Evolutionary conservation across 2,113 vertebrate species (phyloP).

Genomic region (Trichomycterus rosablanca): DNA sequence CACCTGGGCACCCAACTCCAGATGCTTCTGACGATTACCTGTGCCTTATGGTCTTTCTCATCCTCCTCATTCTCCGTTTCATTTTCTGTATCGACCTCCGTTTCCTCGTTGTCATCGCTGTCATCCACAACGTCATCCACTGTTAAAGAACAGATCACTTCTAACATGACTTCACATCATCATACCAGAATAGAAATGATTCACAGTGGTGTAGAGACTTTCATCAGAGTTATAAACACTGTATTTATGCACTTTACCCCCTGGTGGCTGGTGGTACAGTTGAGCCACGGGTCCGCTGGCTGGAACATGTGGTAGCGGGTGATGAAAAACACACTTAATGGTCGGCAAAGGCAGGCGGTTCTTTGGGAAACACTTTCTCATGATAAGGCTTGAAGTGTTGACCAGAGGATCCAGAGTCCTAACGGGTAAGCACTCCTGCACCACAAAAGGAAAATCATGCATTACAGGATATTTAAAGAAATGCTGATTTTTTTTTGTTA

Average conservation of each 20-base stretch:
- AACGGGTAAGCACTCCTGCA: conserved; percentile 89
- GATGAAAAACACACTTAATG: conserved; percentile 87
- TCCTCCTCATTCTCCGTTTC: conserved; percentile 86
- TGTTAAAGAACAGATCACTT: conserved; percentile 46
- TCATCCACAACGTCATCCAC: conserved; percentile 97
- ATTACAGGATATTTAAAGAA: too few relatives aligned
- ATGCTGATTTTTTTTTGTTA: too few relatives aligned
- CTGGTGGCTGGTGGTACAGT: conserved; percentile 83
- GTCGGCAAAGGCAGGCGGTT: conserved; percentile 94
- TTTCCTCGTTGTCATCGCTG: conserved; percentile 91
- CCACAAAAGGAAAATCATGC: not conserved
- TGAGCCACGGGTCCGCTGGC: conserved; percentile 83
- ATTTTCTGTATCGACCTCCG: conserved; percentile 80
- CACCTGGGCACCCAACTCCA: too few relatives aligned
- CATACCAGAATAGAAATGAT: too few relatives aligned
- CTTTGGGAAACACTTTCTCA: conserved; percentile 99
- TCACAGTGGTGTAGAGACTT: too few relatives aligned
- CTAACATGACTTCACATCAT: too few relatives aligned
- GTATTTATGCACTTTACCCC: conserved; percentile 68
- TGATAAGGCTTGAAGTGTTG: conserved; percentile 93
- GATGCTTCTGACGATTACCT: too few relatives aligned
- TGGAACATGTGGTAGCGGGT: conserved; percentile 81
- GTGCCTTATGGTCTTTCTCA: conserved; percentile 74
- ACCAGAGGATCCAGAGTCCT: conserved; percentile 92
- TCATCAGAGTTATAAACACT: not conserved